Evolutionary conservation across 2,888 invertebrate species (phyloP), one percentile per base, ranked within the genome.

Genomic region (Philereme vetulata): DNA sequence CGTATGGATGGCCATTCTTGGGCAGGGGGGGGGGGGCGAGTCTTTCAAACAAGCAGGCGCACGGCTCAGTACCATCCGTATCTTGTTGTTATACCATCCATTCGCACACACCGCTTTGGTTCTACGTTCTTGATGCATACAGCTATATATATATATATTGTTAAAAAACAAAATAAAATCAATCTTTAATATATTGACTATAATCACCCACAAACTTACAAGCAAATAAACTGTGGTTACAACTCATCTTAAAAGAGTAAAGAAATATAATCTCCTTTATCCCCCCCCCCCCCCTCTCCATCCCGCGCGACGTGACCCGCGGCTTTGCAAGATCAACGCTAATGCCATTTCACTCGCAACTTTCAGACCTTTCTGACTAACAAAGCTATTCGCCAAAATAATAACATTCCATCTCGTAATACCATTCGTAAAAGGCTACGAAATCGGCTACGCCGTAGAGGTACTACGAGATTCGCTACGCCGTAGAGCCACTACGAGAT

Each of bases 401-500:
- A 51, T 51, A 44, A 43, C 43, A 51, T 51, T 42, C 40, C 40
- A 40, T 54, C 40, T 47, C 47, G 33, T 47, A 40, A 49, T 33
- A 40, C 35, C 43, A 45, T 44, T 43, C 49, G 49, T 49, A 49
- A 44, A 49, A 7, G 7, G 7, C 47, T 47, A 54, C 54, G 54
- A 42, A 32, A 42, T 54, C 34, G 40, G 43, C 51, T 57, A 57
- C 51, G 57, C n/a, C 57, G 57, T 57, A 57, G 57, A 51, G 47
- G 51, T 1, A 21, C 47, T 47, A 54, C 54, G 54, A 42, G n/a
- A 34, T 48, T 42, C 8, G 43, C 51, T 57, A 57, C 51, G 57
- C n/a, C 56, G 56, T 56, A 56, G 56, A 51, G 46, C 56, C 42
- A n/a, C 52, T 58, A 52, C 57, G 43, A 43, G 21, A 51, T 47